Evolutionary conservation across 2,113 vertebrate species (phyloP).

Genomic region (Tylochromis polylepis): DNA sequence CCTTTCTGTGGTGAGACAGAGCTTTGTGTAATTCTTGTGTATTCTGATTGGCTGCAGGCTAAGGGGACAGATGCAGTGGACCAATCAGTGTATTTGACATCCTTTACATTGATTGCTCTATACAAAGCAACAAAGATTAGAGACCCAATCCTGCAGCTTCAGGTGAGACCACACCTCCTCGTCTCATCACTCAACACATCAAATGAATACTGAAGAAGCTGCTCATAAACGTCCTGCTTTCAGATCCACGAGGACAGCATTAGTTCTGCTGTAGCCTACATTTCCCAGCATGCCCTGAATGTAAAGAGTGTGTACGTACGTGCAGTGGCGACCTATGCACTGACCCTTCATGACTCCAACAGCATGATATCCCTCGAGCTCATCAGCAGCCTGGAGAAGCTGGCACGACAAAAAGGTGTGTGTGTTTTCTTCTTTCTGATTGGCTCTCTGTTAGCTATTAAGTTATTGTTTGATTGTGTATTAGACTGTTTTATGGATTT

Average conservation of each 20-base stretch:
- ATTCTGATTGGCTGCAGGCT: slow-evolving; percentile 48
- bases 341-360: slow-evolving; percentile 70
- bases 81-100: slow-evolving; percentile 80
- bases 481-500: not conserved
- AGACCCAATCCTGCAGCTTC: slow-evolving; percentile 71
- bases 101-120: slow-evolving; percentile 83
- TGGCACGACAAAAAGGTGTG: slow-evolving; percentile 71
- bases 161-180: not conserved
- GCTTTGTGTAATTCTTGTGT: not conserved
- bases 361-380: not conserved
- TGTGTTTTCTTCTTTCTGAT: not conserved
- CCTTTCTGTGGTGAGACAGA: not conserved
- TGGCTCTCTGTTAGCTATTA: not conserved
- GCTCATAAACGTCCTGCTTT: not conserved
- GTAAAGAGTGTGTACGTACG: slow-evolving; percentile 79
- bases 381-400: slow-evolving; percentile 61
- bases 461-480: not conserved
- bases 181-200: not conserved
- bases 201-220: not conserved
- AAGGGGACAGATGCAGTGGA: slow-evolving; percentile 63
- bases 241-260: slow-evolving; percentile 76
- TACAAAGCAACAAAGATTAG: slow-evolving; percentile 65
- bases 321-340: slow-evolving; percentile 80
- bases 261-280: slow-evolving; percentile 70
- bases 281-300: slow-evolving; percentile 61